Conservation (phyloP, 2,113 vertebrate species). For the Octodon degus region DNA sequence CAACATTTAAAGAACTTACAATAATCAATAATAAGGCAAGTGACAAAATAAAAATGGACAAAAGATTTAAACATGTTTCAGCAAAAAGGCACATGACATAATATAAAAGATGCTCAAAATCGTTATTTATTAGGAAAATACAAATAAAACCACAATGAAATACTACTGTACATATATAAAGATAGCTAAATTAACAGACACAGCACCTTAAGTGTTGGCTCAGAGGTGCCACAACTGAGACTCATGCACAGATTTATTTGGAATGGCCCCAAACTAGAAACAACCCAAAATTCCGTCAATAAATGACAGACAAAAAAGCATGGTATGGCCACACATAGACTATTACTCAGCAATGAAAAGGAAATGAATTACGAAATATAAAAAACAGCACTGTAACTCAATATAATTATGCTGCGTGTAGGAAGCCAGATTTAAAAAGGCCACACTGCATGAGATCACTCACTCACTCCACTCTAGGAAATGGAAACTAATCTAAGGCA, state of each 20-base stretch:
- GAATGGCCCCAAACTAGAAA: background rate
- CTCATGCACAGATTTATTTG: background rate
- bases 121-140: background rate
- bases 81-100: background rate
- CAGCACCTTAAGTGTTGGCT: background rate
- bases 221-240: background rate
- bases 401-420: conserved; percentile 35
- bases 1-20: background rate
- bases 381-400: background rate
- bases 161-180: background rate
- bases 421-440: background rate
- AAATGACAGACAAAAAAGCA: background rate
- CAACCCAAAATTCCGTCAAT: background rate
- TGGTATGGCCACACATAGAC: background rate
- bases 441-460: background rate
- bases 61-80: conserved; percentile 17
- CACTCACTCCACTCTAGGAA: conserved; percentile 1
- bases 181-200: background rate
- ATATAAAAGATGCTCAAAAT: background rate
- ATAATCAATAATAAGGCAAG: background rate
- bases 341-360: conserved; percentile 39
- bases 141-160: background rate
- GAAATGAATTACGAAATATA: background rate
- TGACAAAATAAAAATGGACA: background rate
- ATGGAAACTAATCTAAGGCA: background rate